phyloP scores from a whole-genome alignment of 2,888 invertebrate genomes.

The Plagodis pulveraria region DNA sequence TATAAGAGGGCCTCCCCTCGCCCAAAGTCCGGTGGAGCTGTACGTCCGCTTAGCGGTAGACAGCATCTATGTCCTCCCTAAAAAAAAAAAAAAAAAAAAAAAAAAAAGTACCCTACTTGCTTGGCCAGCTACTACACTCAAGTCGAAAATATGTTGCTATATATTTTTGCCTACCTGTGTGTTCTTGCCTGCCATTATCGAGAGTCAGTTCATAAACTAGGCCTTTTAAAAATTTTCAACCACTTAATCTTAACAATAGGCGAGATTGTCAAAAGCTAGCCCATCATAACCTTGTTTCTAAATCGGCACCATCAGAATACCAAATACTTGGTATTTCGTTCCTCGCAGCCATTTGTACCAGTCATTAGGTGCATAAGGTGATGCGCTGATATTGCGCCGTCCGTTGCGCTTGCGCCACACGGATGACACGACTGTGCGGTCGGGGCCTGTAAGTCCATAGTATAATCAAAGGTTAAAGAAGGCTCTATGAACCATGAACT shows the following conservation, averaged over 20 bases:
- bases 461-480: slow-evolving; percentile 9
- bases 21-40: too few relatives aligned
- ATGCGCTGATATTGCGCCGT: slow-evolving; percentile 75
- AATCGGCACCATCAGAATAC: slow-evolving; percentile 12
- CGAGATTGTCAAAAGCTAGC: not conserved
- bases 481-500: slow-evolving; percentile 12
- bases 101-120: slow-evolving; percentile 12
- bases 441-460: slow-evolving; percentile 16
- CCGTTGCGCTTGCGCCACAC: slow-evolving; percentile 63
- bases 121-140: not conserved
- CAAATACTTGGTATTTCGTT: slow-evolving; percentile 28
- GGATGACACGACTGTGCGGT: slow-evolving; percentile 62
- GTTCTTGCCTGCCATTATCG: too few relatives aligned
- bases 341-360: slow-evolving; percentile 58
- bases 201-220: not conserved
- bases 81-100: too few relatives aligned
- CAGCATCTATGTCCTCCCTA: too few relatives aligned
- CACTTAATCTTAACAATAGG: not conserved
- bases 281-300: slow-evolving; percentile 7
- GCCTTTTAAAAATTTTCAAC: not conserved
- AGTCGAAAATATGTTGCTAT: too few relatives aligned
- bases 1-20: too few relatives aligned
- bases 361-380: slow-evolving; percentile 66
- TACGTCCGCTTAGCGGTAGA: too few relatives aligned
- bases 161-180: too few relatives aligned